Conservation (phyloP, 2,888 invertebrate genomes). For the Tineola bisselliella region DNA sequence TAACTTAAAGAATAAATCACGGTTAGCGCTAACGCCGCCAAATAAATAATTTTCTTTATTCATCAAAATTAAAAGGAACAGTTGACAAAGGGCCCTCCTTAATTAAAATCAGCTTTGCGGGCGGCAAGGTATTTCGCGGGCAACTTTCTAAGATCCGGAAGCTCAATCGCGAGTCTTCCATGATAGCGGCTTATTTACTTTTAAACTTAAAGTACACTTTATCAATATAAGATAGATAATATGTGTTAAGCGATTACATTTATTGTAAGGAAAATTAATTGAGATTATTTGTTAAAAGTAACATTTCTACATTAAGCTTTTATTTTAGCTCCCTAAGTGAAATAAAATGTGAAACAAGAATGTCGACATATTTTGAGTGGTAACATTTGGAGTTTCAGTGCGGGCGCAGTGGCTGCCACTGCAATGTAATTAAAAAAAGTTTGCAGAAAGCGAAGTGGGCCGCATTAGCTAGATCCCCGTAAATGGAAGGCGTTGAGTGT, state of each 20-base stretch:
- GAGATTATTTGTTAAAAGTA: too few species aligned
- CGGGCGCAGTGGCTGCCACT: constrained; percentile 2
- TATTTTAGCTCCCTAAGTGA: not conserved
- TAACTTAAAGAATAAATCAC: constrained; percentile 56
- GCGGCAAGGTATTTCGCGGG: constrained; percentile 11
- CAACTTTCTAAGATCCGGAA: not conserved
- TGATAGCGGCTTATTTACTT: constrained; percentile 5
- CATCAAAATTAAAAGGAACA: constrained; percentile 64
- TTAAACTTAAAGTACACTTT: not conserved
- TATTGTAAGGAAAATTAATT: not conserved
- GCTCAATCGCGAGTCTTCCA: not conserved
- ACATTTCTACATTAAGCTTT: not conserved
- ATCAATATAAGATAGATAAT: not conserved
- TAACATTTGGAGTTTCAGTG: not conserved
- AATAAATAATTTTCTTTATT: constrained; percentile 66
- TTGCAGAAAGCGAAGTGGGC: constrained; percentile 9
- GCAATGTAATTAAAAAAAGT: constrained; percentile 13
- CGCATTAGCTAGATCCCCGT: constrained; percentile 13
- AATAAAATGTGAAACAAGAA: not conserved
- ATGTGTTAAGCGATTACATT: not conserved
- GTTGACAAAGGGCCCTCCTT: constrained; percentile 58
- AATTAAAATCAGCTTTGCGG: constrained; percentile 42
- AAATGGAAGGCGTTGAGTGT: constrained; percentile 13
- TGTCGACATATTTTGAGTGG: not conserved
- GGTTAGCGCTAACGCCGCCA: constrained; percentile 52